phyloP scores from a whole-genome alignment of 2,797 vertebrate genomes.

The Clarias platycephalus region DNA sequence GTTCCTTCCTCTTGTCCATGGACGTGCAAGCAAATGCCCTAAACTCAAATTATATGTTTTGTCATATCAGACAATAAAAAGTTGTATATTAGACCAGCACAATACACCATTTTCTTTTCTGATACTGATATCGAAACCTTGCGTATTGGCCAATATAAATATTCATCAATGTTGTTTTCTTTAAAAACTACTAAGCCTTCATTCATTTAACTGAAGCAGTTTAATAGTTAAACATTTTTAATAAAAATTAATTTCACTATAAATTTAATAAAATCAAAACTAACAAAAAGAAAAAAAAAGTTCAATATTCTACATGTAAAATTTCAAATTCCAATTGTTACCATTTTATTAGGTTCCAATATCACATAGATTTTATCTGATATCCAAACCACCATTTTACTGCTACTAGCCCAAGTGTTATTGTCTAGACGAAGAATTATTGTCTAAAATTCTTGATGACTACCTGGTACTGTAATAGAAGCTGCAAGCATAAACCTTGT shows the following conservation, averaged over 20 bases:
- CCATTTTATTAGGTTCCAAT: neutral
- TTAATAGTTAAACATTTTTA: neutral
- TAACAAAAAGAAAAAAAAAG: neutral
- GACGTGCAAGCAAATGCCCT: neutral
- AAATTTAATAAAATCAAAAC: neutral
- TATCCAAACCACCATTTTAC: neutral
- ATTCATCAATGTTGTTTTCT: neutral
- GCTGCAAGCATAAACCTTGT: neutral
- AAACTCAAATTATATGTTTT: neutral
- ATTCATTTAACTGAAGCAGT: neutral
- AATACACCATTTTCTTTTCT: neutral
- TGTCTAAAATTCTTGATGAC: neutral
- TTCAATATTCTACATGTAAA: neutral
- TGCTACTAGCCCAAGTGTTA: neutral
- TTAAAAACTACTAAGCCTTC: neutral
- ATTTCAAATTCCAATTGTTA: neutral
- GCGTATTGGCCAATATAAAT: neutral
- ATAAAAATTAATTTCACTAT: neutral
- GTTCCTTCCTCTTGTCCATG: neutral
- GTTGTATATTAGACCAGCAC: neutral
- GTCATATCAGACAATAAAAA: neutral
- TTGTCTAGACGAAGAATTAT: slow-evolving; percentile 1
- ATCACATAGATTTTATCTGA: neutral
- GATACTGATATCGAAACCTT: neutral
- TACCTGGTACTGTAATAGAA: neutral